Percentiles rank a stretch among this genome's conserved stretches.
These are phyloP conservation scores for Bombus picipes DNA, from an alignment of 1,140 invertebrate species.

Conservation along the genomic window DNA sequence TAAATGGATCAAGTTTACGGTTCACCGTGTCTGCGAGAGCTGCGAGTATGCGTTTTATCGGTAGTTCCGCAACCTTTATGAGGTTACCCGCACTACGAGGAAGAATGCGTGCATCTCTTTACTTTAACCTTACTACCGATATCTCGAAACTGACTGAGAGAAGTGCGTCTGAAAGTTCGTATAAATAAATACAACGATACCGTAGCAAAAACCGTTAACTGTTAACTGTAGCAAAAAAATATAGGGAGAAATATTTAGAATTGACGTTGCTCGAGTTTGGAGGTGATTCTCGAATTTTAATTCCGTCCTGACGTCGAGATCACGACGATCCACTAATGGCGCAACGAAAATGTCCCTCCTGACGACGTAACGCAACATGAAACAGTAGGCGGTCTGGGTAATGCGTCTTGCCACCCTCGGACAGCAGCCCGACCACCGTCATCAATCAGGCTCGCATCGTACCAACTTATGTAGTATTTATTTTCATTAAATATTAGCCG, in stretches of 20 bases:
- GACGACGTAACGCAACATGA: conserved; percentile 73
- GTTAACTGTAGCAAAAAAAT: background rate
- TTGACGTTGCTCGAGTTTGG: background rate
- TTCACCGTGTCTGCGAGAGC: conserved; percentile 65
- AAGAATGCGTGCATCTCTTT: conserved; percentile 33
- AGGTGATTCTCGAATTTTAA: conserved; percentile 52
- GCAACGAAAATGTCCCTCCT: conserved; percentile 67
- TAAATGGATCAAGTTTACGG: conserved; percentile 83
- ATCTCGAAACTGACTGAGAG: background rate
- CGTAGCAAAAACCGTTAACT: no score
- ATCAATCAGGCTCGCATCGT: conserved; percentile 80
- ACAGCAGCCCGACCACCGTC: conserved; percentile 77
- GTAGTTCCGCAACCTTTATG: conserved; percentile 64
- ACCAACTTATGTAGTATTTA: conserved; percentile 82
- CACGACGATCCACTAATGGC: conserved; percentile 62
- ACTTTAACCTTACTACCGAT: background rate
- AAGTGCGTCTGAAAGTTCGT: background rate
- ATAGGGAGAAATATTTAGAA: background rate
- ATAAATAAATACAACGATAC: background rate
- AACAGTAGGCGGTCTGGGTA: conserved; percentile 79
- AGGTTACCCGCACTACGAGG: conserved; percentile 42
- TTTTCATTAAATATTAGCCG: conserved; percentile 79
- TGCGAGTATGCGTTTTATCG: conserved; percentile 74
- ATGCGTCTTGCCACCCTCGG: conserved; percentile 82
- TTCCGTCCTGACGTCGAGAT: conserved; percentile 53